Percentiles rank a stretch among this genome's conserved stretches.
Conservation (phyloP, 2,888 invertebrate species). For the Ormyrus pomaceus region DNA sequence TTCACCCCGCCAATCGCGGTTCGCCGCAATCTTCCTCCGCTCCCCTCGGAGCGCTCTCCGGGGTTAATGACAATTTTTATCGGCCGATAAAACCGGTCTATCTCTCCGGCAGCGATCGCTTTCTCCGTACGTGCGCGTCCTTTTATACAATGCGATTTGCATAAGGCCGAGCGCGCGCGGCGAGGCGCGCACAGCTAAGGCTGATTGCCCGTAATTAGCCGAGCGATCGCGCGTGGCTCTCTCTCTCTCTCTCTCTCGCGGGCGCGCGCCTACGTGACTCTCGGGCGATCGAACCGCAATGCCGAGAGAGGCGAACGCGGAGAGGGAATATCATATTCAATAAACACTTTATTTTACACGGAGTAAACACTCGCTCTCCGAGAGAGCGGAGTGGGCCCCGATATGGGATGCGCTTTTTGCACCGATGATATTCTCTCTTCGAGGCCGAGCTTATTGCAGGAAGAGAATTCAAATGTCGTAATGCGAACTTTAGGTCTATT, state of each 20-base stretch:
- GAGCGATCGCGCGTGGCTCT: conserved; percentile 69
- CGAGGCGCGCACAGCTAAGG: not conserved
- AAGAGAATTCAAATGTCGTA: too few relatives aligned
- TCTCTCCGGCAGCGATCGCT: conserved; percentile 60
- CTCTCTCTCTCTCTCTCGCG: not conserved
- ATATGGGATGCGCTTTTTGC: too few relatives aligned
- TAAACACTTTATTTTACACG: conserved; percentile 46
- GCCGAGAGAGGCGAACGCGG: not conserved
- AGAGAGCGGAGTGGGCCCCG: not conserved
- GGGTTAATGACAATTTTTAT: conserved; percentile 53
- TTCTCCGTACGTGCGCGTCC: conserved; percentile 51
- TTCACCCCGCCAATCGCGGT: conserved; percentile 22
- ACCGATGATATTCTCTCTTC: too few relatives aligned
- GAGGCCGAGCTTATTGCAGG: too few relatives aligned
- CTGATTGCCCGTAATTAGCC: conserved; percentile 74
- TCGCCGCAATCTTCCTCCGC: conserved; percentile 37
- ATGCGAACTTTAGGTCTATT: too few relatives aligned
- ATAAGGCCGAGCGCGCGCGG: conserved; percentile 63
- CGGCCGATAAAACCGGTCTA: conserved; percentile 63
- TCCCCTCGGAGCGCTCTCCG: not conserved
- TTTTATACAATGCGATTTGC: conserved; percentile 65
- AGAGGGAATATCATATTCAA: conserved; percentile 21
- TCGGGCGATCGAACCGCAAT: conserved; percentile 54
- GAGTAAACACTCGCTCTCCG: too few relatives aligned
- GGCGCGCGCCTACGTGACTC: conserved; percentile 20